Base-by-base conservation (phyloP, 2,797 vertebrate genomes). In the Microchirus variegatus region DNA sequence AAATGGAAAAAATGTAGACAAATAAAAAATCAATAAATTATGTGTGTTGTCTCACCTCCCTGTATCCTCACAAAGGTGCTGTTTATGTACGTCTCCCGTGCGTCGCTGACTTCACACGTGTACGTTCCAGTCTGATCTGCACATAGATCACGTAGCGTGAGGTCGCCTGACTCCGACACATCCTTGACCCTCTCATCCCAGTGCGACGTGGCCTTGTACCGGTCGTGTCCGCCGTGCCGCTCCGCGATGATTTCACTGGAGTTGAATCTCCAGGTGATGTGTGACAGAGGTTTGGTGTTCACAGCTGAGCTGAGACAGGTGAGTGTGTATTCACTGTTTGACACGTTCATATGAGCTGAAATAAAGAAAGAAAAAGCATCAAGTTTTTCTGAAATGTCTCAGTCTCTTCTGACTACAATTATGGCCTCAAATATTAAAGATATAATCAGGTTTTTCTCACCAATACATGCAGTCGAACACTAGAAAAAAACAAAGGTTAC, bases 151-250 rank as follows among this genome's bases (percentile, higher is more conserved):
- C 63, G 11, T 0, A 83, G 64, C 0, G 1, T 64, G 53, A 87
- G 72, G 13, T 0, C n/a, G 5, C 67, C 70, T 2, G 64, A 50
- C 50, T 52, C 31, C 1, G 74, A 78, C 2, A 53, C 15, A 0
- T 0, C 5, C 74, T 68, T 63, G 73, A 87, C 77, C 17, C 35
- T 59, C 36, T 7, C 5, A 48, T 0, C 59, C 85, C 85, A 87
- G 15, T 2, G 1, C 42, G 78, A 26, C 14, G 73, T 68, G 13
- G 63, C 54, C 0, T 0, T 52, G 41, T 1, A 1, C 22, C 5
- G 22, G 22, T 22, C 0, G 9, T 41, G 0, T 0, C 2, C 0
- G 0, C 40, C 1, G 12, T 2, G 53, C 51, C 3, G 0, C 0
- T 0, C 67, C 35, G 69, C 48, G 50, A 85, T 67, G 31, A 35